Evolutionary conservation across 2,797 vertebrate genomes (phyloP), one percentile per base, ranked within the genome.

Genomic region (Echeneis naucrates): DNA sequence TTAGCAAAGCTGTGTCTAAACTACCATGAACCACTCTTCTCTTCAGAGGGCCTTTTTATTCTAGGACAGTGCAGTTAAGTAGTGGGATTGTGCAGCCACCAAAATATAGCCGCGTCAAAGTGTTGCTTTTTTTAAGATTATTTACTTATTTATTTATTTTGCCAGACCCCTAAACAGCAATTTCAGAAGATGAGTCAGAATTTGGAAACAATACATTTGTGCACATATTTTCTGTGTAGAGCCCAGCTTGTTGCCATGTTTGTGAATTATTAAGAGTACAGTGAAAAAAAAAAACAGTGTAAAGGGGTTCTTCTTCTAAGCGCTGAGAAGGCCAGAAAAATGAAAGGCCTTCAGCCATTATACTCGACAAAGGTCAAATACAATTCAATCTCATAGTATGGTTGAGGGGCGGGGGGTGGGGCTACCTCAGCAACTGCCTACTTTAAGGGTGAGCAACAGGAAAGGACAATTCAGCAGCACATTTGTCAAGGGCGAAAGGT

Each of bases 311-410:
- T 90, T 92, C 85, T 88, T 87, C 77, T 67, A 74, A 72, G 83
- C 78, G 38, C 78, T 75, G 85, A 92, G 92, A 90, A 92, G 90
- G 88, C 87, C 90, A 86, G 80, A 92, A 88, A 92, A 92, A 88
- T 83, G 73, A 93, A 93, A 94, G 89, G 90, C 89, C 92, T 94
- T 90, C 83, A 89, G 89, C 93, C 91, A 94, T 95, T 95, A 94
- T 94, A 94, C 92, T 87, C 89, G 38, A 77, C 86, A 94, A 95
- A 95, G 95, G 94, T 95, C 94, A 95, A 92, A 93, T 70, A 88
- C 92, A 92, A 94, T 94, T 92, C 89, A 95, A 92, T 94, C 89
- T 92, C 82, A 84, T 87, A 93, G 92, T 89, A 91, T 77, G 76
- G 74, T 44, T 44, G 19, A 38, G 45, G 40, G 61, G 50, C 8